phyloP scores from a whole-genome alignment of 2,797 vertebrate species.

The Iguana delicatissima region DNA sequence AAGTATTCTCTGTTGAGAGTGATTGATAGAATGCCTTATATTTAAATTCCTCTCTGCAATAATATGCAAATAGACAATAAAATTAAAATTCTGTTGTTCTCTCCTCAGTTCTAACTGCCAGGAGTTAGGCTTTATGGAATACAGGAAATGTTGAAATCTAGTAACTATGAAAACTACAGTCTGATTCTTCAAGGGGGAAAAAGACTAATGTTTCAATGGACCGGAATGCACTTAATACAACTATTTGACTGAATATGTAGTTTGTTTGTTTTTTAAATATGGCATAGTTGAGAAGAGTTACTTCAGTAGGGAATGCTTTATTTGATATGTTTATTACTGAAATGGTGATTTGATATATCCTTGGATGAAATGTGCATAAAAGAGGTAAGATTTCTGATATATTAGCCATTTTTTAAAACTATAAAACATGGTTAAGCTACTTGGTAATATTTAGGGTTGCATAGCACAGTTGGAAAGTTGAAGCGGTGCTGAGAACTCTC shows the following conservation, averaged over 20 bases:
- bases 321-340: not conserved
- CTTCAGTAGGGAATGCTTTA: not conserved
- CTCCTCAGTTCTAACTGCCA: not conserved
- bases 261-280: not conserved
- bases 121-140: not conserved
- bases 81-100: not conserved
- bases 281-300: not conserved
- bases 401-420: not conserved
- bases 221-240: not conserved
- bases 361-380: not conserved
- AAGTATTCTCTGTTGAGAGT: not conserved
- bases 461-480: not conserved
- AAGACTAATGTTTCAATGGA: not conserved
- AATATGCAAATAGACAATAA: not conserved
- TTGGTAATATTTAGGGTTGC: not conserved
- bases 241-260: not conserved
- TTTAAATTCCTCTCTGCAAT: not conserved
- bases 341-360: not conserved
- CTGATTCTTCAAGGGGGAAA: not conserved
- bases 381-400: not conserved
- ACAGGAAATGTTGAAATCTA: not conserved
- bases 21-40: not conserved
- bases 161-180: constrained; percentile 1
- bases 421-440: not conserved
- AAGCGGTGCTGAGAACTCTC: not conserved